Evolutionary conservation across 2,797 vertebrate genomes (phyloP).

Genomic region (Clarias pachynema): DNA sequence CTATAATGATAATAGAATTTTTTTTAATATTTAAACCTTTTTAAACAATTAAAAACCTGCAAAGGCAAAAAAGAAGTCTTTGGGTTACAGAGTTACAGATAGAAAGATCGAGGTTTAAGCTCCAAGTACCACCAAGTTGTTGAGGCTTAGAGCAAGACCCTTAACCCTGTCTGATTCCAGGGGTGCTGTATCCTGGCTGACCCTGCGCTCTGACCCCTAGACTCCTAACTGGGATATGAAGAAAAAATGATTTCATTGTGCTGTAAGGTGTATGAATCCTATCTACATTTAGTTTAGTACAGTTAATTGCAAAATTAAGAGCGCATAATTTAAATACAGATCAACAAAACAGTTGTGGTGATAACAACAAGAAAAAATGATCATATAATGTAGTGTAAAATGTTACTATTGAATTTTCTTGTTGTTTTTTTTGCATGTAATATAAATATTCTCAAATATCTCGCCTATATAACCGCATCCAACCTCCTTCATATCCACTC

Average conservation of each 20-base stretch:
- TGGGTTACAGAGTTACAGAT: too few relatives aligned
- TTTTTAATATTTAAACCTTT: background rate
- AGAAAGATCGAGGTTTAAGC: too few relatives aligned
- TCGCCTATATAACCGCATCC: background rate
- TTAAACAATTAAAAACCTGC: background rate
- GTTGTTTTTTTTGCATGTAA: background rate
- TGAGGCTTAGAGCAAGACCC: too few relatives aligned
- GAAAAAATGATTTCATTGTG: too few relatives aligned
- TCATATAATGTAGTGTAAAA: background rate
- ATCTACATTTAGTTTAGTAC: background rate
- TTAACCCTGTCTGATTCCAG: too few relatives aligned
- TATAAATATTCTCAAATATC: background rate
- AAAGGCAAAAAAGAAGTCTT: too few relatives aligned
- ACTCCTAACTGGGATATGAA: too few relatives aligned
- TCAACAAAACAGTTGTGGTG: background rate
- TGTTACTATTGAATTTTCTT: background rate
- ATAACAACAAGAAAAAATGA: background rate
- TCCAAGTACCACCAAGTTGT: too few relatives aligned
- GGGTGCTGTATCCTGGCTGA: too few relatives aligned
- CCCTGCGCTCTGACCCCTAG: too few relatives aligned
- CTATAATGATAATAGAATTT: too few relatives aligned
- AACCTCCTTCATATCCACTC: background rate
- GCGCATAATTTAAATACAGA: background rate
- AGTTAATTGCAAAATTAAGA: background rate
- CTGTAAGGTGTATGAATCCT: too few relatives aligned